These are phyloP conservation scores for Corvus moneduloides DNA, from an alignment of 2,113 vertebrate species.

Conservation along the genomic window DNA sequence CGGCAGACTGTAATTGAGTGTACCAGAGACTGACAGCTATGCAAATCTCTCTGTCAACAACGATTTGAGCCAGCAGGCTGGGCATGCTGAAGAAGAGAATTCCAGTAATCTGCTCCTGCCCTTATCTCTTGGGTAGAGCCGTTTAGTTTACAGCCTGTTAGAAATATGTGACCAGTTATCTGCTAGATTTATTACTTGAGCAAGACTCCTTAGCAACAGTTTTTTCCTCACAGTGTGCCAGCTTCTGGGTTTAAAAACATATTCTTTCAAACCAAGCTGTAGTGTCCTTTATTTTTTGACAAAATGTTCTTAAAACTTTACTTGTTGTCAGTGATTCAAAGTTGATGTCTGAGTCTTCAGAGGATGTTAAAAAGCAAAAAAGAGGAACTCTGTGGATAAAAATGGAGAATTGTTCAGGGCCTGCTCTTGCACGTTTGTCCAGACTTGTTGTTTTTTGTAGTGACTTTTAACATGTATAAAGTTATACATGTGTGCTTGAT, in stretches of 20 bases:
- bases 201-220: background rate
- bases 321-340: background rate
- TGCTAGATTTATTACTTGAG: slow-evolving; percentile 13
- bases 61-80: background rate
- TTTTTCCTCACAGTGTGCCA: background rate
- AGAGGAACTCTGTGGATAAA: background rate
- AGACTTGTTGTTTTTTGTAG: background rate
- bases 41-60: slow-evolving; percentile 29
- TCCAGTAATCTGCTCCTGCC: slow-evolving; percentile 24
- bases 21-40: slow-evolving; percentile 32
- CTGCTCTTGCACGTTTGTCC: background rate
- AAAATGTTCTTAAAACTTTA: background rate
- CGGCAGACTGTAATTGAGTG: background rate
- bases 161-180: slow-evolving; percentile 24
- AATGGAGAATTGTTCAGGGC: background rate
- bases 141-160: slow-evolving; percentile 37
- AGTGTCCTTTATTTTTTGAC: background rate
- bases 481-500: background rate
- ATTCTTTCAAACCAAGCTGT: background rate
- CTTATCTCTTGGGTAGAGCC: slow-evolving; percentile 43
- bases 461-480: background rate
- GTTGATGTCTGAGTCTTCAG: background rate
- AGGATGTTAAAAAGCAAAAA: background rate
- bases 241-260: background rate
- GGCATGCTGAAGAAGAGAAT: slow-evolving; percentile 28